Base-by-base conservation (phyloP, 1,140 invertebrate genomes). In the Agraylea sexmaculata region DNA sequence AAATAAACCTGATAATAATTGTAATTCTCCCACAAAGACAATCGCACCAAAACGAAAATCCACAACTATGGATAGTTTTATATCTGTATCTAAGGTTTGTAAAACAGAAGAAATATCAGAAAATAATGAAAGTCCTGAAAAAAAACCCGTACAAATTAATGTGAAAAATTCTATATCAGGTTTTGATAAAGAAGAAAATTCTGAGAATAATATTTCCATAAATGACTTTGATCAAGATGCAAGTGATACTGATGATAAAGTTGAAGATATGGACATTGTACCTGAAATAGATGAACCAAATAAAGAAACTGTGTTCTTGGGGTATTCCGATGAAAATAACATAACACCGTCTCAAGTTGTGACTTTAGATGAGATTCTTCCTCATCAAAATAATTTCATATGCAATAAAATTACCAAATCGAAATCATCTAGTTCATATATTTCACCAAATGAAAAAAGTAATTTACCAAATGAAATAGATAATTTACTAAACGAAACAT, bases 341-440 rank as follows among this genome's bases (percentile, higher is more conserved):
- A 17, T 64, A 28, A 59, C 61, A 23, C 37, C 54, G 30, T 63
- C 61, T n/a, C 60, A 64, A 53, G 59, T 66, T 35, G 58, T 58
- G 54, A 48, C 53, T 40, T 28, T 59, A 27, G 34, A 47, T 37
- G 58, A 66, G 47, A 45, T 61, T 41, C 37, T 64, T 18, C 29
- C n/a, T 36, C 17, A 12, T 20, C 19, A 12, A 29, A 31, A 19
- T 27, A n/a, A 7, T 19, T 40, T 6, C 30, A 31, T 21, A 20
- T 40, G 7, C 13, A 40, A 10, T 31, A 28, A 32, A 21, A 28
- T 13, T 17, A 16, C 12, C 16, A 16, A 30, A 13, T 30, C 29
- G 12, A 36, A 19, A 36, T 11, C 10, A 21, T 20, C 12, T 22
- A 7, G 3, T 6, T 4, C 20, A 36, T 8, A 36, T 12, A 22